These are phyloP conservation scores for Enteromius paludinosus DNA, from an alignment of 2,797 vertebrate genomes.

Conservation along the genomic window DNA sequence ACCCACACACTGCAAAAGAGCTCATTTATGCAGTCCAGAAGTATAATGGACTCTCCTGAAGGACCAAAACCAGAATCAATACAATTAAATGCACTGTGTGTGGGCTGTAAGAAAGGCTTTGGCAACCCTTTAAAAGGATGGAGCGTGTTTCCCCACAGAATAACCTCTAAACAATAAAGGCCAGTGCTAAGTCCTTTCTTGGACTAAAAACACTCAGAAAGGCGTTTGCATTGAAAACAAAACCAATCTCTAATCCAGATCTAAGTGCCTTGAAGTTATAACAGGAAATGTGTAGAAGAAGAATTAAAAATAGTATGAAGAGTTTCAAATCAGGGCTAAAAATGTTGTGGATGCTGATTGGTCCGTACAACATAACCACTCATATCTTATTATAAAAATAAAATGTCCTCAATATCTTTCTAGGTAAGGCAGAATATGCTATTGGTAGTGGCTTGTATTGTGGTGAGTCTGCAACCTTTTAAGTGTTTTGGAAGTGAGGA, in stretches of 20 bases:
- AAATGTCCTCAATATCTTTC: background rate
- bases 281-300: background rate
- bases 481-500: conserved; percentile 45
- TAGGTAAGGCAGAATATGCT: background rate
- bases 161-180: conserved; percentile 8
- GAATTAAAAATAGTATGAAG: background rate
- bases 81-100: conserved; percentile 19
- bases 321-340: background rate
- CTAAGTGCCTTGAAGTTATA: background rate
- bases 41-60: conserved; percentile 31
- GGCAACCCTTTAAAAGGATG: background rate
- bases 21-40: conserved; percentile 31
- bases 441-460: conserved; percentile 22
- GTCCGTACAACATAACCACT: background rate
- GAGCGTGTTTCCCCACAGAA: conserved; percentile 8
- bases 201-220: background rate
- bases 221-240: background rate
- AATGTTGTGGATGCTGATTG: background rate
- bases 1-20: conserved; percentile 10
- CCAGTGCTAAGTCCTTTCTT: background rate
- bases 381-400: background rate
- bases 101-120: conserved; percentile 14
- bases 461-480: conserved; percentile 12
- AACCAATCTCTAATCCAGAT: background rate
- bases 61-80: conserved; percentile 22